Conservation (phyloP, 2,888 invertebrate genomes). For the Busseola fusca region DNA sequence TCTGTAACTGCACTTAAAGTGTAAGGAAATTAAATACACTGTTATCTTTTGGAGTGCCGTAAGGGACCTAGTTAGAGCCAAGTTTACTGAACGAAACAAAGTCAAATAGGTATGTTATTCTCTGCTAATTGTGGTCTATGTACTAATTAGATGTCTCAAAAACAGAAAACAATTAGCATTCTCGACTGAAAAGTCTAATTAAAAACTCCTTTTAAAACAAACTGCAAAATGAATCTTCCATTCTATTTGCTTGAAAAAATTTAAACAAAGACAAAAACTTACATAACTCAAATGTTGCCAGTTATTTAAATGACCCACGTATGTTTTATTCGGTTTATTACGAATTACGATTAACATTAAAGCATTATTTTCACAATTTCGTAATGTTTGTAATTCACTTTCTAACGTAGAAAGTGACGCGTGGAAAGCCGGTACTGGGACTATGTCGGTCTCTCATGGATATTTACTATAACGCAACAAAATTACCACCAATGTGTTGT, state of each 20-base stretch:
- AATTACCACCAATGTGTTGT: constrained; percentile 35
- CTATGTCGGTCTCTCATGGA: constrained; percentile 26
- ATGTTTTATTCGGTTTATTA: constrained; percentile 28
- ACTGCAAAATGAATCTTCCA: neutral
- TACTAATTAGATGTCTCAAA: neutral
- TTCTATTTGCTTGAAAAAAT: neutral
- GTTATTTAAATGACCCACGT: constrained; percentile 16
- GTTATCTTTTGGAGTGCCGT: neutral
- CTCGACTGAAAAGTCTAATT: constrained; percentile 1
- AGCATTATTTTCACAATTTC: constrained; percentile 58
- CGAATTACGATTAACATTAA: constrained; percentile 45
- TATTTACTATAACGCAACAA: constrained; percentile 39
- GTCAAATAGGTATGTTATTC: neutral
- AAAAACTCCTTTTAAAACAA: neutral
- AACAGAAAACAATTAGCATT: neutral
- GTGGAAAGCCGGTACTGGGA: constrained; percentile 58
- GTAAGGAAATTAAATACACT: constrained; percentile 1
- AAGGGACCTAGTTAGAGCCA: neutral
- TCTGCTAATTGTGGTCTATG: neutral
- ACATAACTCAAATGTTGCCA: constrained; percentile 28
- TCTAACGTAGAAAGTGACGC: constrained; percentile 62
- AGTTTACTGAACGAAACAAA: constrained; percentile 4
- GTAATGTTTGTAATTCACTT: constrained; percentile 61
- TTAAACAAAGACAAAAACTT: neutral
- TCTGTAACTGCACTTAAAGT: neutral